Evolutionary conservation across 2,113 vertebrate genomes (phyloP), one percentile per base, ranked within the genome.

Genomic region (Neotragus moschatus): DNA sequence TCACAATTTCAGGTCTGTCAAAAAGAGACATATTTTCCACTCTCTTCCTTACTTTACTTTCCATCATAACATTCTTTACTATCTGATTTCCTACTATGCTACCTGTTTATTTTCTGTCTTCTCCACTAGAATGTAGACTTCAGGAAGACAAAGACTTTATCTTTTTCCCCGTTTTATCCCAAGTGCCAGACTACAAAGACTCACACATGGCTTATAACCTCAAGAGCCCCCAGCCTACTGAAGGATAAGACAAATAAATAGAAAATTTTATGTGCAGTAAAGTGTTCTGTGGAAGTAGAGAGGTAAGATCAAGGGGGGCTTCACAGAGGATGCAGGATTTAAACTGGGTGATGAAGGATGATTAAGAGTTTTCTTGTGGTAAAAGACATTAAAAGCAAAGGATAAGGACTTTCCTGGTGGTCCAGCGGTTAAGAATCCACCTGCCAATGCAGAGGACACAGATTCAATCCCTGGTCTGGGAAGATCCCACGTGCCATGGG

Each of bases 161-260:
- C 23, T 49, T 60, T 92, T 73, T 92, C 36, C 15, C 9, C n/a
- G 2, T 85, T 92, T 84, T 81, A 81, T 87, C 33, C 55, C 55
- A 82, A 55, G 23, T 75, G 47, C 13, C 61, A 90, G n/a, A 66
- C 82, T 90, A 82, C 30, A 96, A 75, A 94, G n/a, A 80, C 58
- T 96, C 25, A 70, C n/a, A 91, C 55, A 19, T 51, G 60, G 26
- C 33, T 14, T 47, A 19, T 79, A 21, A 80, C 25, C n/a, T 36
- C 49, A 63, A 90, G 55, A 77, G 45, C 36, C 43, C 36, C 53
- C 47, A 63, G 30, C 4, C 51, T 81, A 86, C 6, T 56, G 82
- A 87, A 56, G 17, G 17, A 70, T 84, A 66, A 81, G 47, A 45
- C 26, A 92, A 63, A 85, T 89, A 53, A 91, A 73, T 13, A 39